Conservation (phyloP, 1,140 invertebrate genomes). For the Galleria mellonella region DNA sequence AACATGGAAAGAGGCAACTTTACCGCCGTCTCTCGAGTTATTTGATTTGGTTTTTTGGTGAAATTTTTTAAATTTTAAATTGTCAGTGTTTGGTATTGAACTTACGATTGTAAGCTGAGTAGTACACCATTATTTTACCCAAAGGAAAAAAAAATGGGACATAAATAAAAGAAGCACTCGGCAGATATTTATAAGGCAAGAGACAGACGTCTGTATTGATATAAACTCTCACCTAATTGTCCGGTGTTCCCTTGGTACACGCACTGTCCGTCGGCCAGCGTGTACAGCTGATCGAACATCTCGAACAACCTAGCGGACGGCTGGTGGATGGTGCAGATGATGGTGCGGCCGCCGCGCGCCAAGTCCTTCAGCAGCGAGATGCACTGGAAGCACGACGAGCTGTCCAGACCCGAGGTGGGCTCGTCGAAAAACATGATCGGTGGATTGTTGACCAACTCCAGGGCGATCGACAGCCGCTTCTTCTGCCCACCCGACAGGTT, state of each 20-base stretch:
- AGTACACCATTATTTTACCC: too few relatives aligned
- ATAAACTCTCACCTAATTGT: slow-evolving; percentile 78
- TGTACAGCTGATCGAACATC: slow-evolving; percentile 97
- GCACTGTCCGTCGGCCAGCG: slow-evolving; percentile 94
- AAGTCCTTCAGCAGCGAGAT: slow-evolving; percentile 91
- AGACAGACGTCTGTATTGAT: too few relatives aligned
- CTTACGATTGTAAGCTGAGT: too few relatives aligned
- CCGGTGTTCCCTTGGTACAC: slow-evolving; percentile 93
- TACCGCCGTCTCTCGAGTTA: too few relatives aligned
- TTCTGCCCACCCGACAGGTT: slow-evolving; percentile 96
- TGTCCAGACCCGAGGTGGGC: slow-evolving; percentile 96
- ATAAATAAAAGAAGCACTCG: too few relatives aligned
- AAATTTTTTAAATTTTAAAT: too few relatives aligned
- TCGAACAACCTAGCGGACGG: slow-evolving; percentile 96
- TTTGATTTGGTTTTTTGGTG: too few relatives aligned
- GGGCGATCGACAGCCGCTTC: slow-evolving; percentile 96
- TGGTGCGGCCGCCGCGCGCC: slow-evolving; percentile 92
- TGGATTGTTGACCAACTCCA: slow-evolving; percentile 97
- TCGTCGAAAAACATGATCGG: slow-evolving; percentile 98
- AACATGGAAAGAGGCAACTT: too few relatives aligned
- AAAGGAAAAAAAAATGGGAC: too few relatives aligned
- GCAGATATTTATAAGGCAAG: too few relatives aligned
- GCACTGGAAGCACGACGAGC: slow-evolving; percentile 95
- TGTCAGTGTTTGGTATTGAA: too few relatives aligned
- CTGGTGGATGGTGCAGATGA: slow-evolving; percentile 98